Base-by-base conservation (phyloP, 2,797 vertebrate species). In the Enteromius unitaeniatus region DNA sequence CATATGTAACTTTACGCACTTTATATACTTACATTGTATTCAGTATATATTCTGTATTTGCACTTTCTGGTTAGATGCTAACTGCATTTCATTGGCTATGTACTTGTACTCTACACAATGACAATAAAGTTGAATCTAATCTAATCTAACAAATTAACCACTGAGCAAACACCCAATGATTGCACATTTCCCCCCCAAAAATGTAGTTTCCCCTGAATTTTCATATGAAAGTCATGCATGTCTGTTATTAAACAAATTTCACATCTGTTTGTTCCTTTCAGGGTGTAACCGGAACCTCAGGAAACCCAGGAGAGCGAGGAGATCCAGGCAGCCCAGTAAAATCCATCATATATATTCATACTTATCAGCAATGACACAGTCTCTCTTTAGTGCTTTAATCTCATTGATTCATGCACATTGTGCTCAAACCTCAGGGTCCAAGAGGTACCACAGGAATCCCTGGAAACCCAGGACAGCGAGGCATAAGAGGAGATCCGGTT, bases 401-500 rank as follows among this genome's bases (percentile, higher is more conserved):
- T 42, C 10, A 47, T 19, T 62, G 15, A 45, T 42, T 19, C 8
- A 45, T 76, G 19, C 26, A 49, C 1, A 65, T 45, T 85, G 23
- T 79, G 7, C 31, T 88, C 21, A 26, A 62, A 82, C 28, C 3
- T 51, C 89, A 97, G 97, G 97, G 97, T 53, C 94, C 88, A 90
- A 94, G 91, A 28, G 96, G 96, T 23, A 90, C 87, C 82, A 89
- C 82, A 86, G 96, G 96, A 86, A 91, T 91, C 80, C 26, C 75
- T n/a, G 96, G 96, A 34, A 85, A 88, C 2, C 89, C 60, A 80
- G 97, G 96, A 88, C 86, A 94, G 78, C 89, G 80, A 92, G 96
- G 96, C 79, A 87, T 97, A 68, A 94, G 95, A 92, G 96, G 97
- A 89, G 96, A 97, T 91, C 92, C 93, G 85, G 97, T 97, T 87